Evolutionary conservation across 2,888 invertebrate species (phyloP), one percentile per base, ranked within the genome.

Genomic region (Ophion costatus): DNA sequence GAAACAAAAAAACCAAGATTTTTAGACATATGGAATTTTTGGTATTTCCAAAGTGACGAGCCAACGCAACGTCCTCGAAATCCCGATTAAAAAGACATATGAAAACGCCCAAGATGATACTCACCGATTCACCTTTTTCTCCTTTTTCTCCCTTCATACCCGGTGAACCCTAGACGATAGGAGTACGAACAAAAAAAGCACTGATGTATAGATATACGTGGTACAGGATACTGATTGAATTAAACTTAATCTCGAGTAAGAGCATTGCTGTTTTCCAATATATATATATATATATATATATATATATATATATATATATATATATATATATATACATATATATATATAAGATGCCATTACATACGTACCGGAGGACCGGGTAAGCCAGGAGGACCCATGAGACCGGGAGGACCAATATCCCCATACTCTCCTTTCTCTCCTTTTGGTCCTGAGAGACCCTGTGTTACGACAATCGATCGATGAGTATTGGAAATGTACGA

Each of bases 101-200:
- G 7, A 51, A 20, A 56, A 24, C 17, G 14, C 38, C 20, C 7
- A 33, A 20, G n/a, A 73, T 6, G 61, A 67, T 33, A 95, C 96
- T 96, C 95, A 98, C 98, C 96, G 98, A 98, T 95, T 98, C 98
- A 51, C 98, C 98, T 92, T 98, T 98, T 93, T 98, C 98, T 56
- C 98, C 98, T 92, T 98, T 98, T 91, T 98, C 98, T 42, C 98
- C 98, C 94, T 97, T 98, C 88, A 96, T 95, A 56, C 98, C 98
- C 2, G 98, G 98, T 94, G 98, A 98, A 3, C 98, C 98, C 88
- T 95, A 89, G 70, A 90, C 89, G 87, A 80, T 61, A 66, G 81
- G 1, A 61, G 22, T 29, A 75, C 59, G 57, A 81, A 84, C 73
- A 84, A 66, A 42, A 20, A 22, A 61, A 33, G 64, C 70, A 80